phyloP scores from a whole-genome alignment of 1,140 invertebrate genomes.

The Plectrocnemia conspersa region DNA sequence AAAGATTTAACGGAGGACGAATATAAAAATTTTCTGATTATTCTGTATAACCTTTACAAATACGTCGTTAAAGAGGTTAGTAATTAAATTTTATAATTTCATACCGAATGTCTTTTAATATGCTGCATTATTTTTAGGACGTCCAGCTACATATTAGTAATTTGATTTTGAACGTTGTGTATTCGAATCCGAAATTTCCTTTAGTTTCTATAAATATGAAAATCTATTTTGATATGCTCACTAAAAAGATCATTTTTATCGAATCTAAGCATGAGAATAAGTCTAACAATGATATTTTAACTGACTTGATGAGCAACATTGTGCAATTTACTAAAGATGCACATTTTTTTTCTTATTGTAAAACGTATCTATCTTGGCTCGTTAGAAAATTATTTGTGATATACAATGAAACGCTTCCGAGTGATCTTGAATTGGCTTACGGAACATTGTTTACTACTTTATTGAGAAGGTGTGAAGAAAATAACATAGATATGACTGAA shows the following conservation, averaged over 20 bases:
- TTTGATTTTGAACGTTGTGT: constrained; percentile 14
- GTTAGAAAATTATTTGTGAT: constrained; percentile 21
- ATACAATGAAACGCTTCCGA: constrained; percentile 8
- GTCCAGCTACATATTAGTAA: constrained; percentile 2
- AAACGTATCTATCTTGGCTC: constrained; percentile 22
- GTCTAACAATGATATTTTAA: constrained; percentile 1
- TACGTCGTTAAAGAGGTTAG: constrained; percentile 20
- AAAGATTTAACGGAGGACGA: constrained; percentile 10
- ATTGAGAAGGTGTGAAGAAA: constrained; percentile 3
- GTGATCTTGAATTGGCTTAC: constrained; percentile 5
- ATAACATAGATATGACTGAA: background rate
- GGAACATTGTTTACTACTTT: constrained; percentile 20
- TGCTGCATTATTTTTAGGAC: constrained; percentile 22
- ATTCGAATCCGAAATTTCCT: constrained; percentile 3
- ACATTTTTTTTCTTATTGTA: constrained; percentile 19
- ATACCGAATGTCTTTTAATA: background rate
- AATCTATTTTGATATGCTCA: constrained; percentile 24
- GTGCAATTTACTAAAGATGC: constrained; percentile 4
- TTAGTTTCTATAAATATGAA: constrained; percentile 14
- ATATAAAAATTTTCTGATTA: constrained; percentile 21
- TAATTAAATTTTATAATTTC: constrained; percentile 8
- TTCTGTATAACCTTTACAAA: constrained; percentile 18
- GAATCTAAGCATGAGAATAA: constrained; percentile 2
- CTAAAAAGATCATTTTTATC: constrained; percentile 13
- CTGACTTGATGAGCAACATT: constrained; percentile 8